phyloP scores from a whole-genome alignment of 2,797 vertebrate species.

The Halcyon chelicuti region DNA sequence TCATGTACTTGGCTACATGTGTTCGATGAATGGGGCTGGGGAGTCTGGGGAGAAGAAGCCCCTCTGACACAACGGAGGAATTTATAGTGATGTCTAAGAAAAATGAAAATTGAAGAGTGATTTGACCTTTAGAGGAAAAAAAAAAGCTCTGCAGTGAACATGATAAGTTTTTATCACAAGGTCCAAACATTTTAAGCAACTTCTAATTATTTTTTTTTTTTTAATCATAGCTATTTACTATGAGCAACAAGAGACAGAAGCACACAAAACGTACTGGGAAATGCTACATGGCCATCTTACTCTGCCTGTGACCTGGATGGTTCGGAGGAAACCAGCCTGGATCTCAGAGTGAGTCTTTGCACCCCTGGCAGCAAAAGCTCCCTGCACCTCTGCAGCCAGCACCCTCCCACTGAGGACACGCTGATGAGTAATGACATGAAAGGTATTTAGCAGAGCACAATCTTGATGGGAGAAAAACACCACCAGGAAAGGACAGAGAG shows the following conservation, averaged over 20 bases:
- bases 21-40: too few relatives aligned
- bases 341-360: too few relatives aligned
- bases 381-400: too few relatives aligned
- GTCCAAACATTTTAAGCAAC: background rate
- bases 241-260: background rate
- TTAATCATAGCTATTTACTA: background rate
- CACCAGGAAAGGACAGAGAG: background rate
- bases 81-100: background rate
- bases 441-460: background rate
- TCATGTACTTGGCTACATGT: fast-evolving
- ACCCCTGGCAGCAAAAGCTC: too few relatives aligned
- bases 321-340: background rate
- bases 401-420: fast-evolving
- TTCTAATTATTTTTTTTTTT: background rate
- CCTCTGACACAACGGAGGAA: fast-evolving
- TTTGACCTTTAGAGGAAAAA: background rate
- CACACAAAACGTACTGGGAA: background rate
- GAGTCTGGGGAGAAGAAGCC: background rate
- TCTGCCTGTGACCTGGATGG: background rate
- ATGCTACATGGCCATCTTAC: fast-evolving
- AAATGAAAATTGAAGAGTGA: background rate
- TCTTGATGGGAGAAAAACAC: background rate
- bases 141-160: background rate
- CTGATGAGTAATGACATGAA: fast-evolving
- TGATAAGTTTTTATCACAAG: background rate